Evolutionary conservation across 2,888 invertebrate species (phyloP), one percentile per base, ranked within the genome.

Genomic region (Creontiades dilutus): DNA sequence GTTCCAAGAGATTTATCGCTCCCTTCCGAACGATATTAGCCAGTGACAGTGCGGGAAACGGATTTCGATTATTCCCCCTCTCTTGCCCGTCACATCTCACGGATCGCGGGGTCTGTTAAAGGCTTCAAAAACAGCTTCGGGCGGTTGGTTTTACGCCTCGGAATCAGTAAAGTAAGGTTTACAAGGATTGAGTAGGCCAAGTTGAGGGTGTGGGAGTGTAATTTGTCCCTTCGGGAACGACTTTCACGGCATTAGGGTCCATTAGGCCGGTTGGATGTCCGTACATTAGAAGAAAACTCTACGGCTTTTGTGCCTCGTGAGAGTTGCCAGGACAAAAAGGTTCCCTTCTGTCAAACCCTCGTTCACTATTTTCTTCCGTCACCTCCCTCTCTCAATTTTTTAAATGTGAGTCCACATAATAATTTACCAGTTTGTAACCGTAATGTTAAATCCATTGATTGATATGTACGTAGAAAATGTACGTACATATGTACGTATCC

Each of bases 271-370:
- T 68, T 68, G 68, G 68, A 68, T 68, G 68, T 68, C 68, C 68
- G 68, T 68, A 23, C 68, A 68, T 68, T 68, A 68, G 78, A 78
- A 78, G 78, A 47, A 78, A 78, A 78, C 47, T 78, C 78, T 16
- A 46, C 46, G 9, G 37, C 46, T 78, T 78, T 78, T 46, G 78
- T 78, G 47, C 46, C 78, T 78, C 47, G 78, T 37, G 78, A 78
- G 78, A 78, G 78, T 37, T 37, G 37, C 13, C 37, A 11, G 37
- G 78, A 19, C 37, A 37, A 78, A 78, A 47, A 78, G 46, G 68
- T 11, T 23, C 19, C 23, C 23, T 13, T 23, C 23, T 68, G 68
- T 68, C 68, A 68, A 68, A 68, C 68, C 68, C 68, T 68, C 68
- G 68, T 68, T 68, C 68, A 68, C 68, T 23, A 27, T 68, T 57